Conservation (phyloP, 2,797 vertebrate genomes). For the Urocyon cinereoargenteus region DNA sequence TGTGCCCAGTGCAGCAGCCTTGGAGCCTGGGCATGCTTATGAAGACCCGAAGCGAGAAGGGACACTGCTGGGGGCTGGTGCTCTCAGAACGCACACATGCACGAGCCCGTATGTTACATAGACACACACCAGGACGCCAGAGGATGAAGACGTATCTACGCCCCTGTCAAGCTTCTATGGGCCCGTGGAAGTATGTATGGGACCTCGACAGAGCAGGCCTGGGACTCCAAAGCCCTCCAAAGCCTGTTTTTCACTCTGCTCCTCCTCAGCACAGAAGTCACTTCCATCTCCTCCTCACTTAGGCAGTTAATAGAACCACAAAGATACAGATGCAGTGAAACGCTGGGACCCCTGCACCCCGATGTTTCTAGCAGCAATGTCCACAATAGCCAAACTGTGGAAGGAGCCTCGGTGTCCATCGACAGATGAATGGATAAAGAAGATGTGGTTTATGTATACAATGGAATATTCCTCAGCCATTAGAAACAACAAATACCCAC, state of each 20-base stretch:
- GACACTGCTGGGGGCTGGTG: rapidly evolving
- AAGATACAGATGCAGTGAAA: too few relatives aligned
- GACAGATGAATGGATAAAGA: too few relatives aligned
- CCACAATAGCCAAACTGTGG: too few relatives aligned
- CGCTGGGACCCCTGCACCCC: rapidly evolving
- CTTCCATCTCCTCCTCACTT: neutral
- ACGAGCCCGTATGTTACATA: neutral
- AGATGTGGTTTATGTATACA: too few relatives aligned
- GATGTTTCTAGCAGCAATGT: too few relatives aligned
- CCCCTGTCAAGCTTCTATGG: neutral
- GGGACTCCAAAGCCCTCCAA: neutral
- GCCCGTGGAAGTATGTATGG: neutral
- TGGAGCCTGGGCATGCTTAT: neutral
- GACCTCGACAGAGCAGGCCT: neutral
- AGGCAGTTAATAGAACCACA: neutral
- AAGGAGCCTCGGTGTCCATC: too few relatives aligned
- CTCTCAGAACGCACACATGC: neutral
- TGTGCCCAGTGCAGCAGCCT: neutral
- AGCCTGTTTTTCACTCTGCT: neutral
- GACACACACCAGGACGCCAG: neutral
- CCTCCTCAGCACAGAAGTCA: neutral
- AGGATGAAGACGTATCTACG: neutral
- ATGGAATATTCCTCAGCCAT: too few relatives aligned
- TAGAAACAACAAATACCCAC: too few relatives aligned
- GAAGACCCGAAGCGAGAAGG: neutral